These are phyloP conservation scores for Megaptera novaeangliae DNA, from an alignment of 2,113 vertebrate species.

Conservation along the genomic window DNA sequence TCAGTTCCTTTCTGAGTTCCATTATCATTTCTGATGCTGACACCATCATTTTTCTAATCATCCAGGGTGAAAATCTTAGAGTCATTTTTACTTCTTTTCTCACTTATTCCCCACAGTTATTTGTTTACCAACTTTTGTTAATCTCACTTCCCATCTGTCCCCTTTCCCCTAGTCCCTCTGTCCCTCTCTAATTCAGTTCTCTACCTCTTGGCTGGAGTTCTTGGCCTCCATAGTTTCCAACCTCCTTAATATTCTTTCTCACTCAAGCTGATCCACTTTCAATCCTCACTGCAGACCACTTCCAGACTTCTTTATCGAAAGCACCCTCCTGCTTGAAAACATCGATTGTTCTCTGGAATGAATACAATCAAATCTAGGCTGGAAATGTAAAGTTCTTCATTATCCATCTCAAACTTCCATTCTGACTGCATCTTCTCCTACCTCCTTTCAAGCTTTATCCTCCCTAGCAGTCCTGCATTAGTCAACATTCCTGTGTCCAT, in stretches of 20 bases:
- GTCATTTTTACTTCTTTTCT: not conserved
- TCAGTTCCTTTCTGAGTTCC: not conserved
- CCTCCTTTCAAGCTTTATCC: not conserved
- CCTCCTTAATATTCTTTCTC: not conserved
- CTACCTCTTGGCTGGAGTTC: not conserved
- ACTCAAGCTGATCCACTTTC: not conserved
- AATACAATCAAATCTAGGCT: not conserved
- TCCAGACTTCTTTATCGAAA: not conserved
- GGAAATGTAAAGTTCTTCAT: not conserved
- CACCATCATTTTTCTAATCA: not conserved
- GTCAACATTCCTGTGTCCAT: not conserved
- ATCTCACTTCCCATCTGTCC: not conserved
- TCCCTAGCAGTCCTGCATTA: not conserved
- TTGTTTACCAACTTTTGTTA: not conserved
- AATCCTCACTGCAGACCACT: not conserved
- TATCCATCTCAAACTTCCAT: not conserved
- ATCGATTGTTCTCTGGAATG: not conserved
- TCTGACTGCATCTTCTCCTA: not conserved
- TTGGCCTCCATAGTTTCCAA: not conserved
- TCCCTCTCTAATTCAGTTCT: not conserved
- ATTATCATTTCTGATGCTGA: not conserved
- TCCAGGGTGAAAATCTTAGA: not conserved
- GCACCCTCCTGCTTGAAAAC: not conserved
- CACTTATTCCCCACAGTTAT: not conserved
- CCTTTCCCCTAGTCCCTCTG: not conserved